A percentile compares a stretch with the other conserved stretches of the same genome.
Evolutionary conservation across 92 coral and sea anemone species (phyloP).

Genomic region (Umimayanthus kanabou): DNA sequence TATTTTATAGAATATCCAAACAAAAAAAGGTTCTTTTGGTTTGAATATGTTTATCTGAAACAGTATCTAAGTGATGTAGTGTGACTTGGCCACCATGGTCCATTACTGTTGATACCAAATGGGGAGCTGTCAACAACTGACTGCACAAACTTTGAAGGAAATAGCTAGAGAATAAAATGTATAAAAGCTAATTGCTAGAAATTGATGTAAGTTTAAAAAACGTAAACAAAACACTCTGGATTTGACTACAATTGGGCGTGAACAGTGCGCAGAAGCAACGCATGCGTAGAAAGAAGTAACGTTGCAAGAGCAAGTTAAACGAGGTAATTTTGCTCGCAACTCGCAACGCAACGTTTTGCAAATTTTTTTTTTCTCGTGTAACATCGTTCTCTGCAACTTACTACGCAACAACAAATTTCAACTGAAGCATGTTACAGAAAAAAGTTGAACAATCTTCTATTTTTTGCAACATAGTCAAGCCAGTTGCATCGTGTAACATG

Average conservation of each 20-base stretch:
- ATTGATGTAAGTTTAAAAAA: background rate
- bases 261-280: background rate
- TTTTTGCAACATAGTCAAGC: no score
- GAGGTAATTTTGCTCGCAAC: no score
- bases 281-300: background rate
- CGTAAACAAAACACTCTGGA: background rate
- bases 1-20: background rate
- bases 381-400: no score
- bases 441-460: no score
- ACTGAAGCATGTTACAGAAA: no score
- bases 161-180: background rate
- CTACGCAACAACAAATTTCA: no score
- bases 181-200: background rate
- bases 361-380: no score
- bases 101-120: background rate
- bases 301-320: no score
- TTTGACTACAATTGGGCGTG: background rate
- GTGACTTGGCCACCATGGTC: background rate
- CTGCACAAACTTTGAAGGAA: slow-evolving; percentile 7
- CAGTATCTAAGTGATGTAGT: background rate
- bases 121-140: background rate
- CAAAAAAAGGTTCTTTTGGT: background rate
- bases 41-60: background rate
- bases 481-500: no score
- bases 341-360: no score